A percentile compares a stretch with the other conserved stretches of the same genome.
Conservation (phyloP, 2,888 invertebrate genomes). For the Diaphora mendica region DNA sequence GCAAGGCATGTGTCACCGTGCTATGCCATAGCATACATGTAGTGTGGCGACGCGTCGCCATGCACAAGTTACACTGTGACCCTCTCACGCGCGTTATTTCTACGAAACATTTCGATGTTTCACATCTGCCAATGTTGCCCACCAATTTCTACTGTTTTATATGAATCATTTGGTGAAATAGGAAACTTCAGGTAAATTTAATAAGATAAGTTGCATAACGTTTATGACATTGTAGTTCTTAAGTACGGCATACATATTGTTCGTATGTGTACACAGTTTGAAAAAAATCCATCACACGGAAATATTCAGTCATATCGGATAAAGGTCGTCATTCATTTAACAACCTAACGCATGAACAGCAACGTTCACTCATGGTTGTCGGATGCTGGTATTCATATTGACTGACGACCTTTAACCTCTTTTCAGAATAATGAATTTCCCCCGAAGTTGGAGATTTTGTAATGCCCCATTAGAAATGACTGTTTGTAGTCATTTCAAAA, state of each 20-base stretch:
- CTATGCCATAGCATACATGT: neutral
- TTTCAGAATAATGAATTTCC: neutral
- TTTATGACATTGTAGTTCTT: neutral
- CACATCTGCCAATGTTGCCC: neutral
- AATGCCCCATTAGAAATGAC: neutral
- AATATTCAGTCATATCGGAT: neutral
- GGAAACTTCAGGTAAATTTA: neutral
- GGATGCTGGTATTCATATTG: neutral
- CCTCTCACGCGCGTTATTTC: neutral
- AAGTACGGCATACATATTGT: neutral
- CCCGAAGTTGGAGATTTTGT: neutral
- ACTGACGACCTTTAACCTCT: neutral
- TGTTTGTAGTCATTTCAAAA: neutral
- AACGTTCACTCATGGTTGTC: neutral
- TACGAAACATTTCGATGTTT: neutral
- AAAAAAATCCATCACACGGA: conserved; percentile 6
- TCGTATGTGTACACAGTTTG: neutral
- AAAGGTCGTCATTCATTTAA: neutral
- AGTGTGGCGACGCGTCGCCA: neutral
- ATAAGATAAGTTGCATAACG: neutral
- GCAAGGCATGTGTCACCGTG: too few species aligned
- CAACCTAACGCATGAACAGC: neutral
- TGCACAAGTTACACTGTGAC: neutral
- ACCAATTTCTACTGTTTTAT: neutral
- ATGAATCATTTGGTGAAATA: neutral